Evolutionary conservation across 2,888 invertebrate genomes (phyloP), one percentile per base, ranked within the genome.

Genomic region (Allophyes oxyacanthae): DNA sequence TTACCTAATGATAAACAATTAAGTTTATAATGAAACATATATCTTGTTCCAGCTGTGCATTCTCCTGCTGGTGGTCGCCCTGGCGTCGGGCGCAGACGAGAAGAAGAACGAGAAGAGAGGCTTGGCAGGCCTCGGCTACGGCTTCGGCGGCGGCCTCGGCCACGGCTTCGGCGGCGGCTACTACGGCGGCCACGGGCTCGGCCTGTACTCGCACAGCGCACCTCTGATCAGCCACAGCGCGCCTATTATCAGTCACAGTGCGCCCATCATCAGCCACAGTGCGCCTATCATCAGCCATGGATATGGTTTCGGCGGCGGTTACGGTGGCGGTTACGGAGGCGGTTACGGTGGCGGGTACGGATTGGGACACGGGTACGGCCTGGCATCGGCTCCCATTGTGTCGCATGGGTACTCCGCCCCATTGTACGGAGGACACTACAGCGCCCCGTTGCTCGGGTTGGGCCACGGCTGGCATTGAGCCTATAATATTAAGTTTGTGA

Each of bases 31-130:
- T n/a, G n/a, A n/a, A n/a, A n/a, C n/a, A n/a, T n/a, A n/a, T 30
- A 0, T 45, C 0, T 49, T 65, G 52, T 69, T 75, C 0, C 81
- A 93, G 92, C 63, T 91, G 73, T 90, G 87, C 67, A 75, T 90
- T 11, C 63, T 92, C 52, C 76, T 92, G 56, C 64, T 93, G 77
- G 83, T 83, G 34, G 85, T 78, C 13, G 90, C 84, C 40, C 81
- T 84, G 30, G 91, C 81, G 52, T 82, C 76, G 76, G 87, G 81
- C 64, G 90, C 85, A 1, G 93, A 91, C 38, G 92, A 94, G 81
- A 92, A 92, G 83, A 92, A 92, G 81, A 88, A 84, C 52, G 92
- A 93, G 80, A 92, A 94, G 75, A 86, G 94, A 2, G 94, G 91
- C 62, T 87, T 94, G 66, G 84, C 94, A 59, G 94, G 92, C 33